phyloP scores from a whole-genome alignment of 92 coral and sea anemone genomes.

The Zoanthus solanderi region DNA sequence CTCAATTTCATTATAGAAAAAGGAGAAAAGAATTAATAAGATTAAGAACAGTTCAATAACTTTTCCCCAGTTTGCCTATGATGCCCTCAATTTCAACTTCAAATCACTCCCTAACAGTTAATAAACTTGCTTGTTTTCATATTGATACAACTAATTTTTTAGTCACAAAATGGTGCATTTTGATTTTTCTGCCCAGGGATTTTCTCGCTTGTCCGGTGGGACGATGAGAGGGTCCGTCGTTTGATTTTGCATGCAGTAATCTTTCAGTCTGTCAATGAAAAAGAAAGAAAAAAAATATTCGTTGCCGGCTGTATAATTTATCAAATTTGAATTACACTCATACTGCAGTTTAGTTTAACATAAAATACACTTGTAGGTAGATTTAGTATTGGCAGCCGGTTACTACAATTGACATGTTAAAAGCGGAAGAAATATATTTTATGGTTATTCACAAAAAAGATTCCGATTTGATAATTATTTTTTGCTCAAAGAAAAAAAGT shows the following conservation, averaged over 20 bases:
- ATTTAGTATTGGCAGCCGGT: background rate
- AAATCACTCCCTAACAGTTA: slow-evolving; percentile 1
- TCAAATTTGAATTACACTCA: slow-evolving; percentile 3
- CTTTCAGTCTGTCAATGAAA: slow-evolving; percentile 78
- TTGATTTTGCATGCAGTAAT: slow-evolving; percentile 90
- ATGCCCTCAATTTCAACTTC: slow-evolving; percentile 10
- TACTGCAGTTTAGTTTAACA: background rate
- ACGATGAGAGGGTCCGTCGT: slow-evolving; percentile 91
- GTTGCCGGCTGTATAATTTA: background rate
- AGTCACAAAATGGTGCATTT: slow-evolving; percentile 88
- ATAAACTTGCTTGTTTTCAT: background rate
- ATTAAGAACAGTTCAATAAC: slow-evolving; percentile 17
- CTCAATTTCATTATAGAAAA: no score
- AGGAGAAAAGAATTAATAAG: background rate
- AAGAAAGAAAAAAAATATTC: slow-evolving; percentile 1
- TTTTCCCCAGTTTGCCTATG: background rate
- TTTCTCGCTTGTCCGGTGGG: slow-evolving; percentile 98
- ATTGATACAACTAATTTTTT: background rate
- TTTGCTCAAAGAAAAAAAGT: background rate
- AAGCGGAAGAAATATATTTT: background rate
- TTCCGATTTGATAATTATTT: background rate
- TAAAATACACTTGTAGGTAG: background rate
- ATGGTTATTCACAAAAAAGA: background rate
- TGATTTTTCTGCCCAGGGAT: slow-evolving; percentile 98
- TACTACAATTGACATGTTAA: background rate